Evolutionary conservation across 2,797 vertebrate genomes (phyloP).

Genomic region (Limosa lapponica): DNA sequence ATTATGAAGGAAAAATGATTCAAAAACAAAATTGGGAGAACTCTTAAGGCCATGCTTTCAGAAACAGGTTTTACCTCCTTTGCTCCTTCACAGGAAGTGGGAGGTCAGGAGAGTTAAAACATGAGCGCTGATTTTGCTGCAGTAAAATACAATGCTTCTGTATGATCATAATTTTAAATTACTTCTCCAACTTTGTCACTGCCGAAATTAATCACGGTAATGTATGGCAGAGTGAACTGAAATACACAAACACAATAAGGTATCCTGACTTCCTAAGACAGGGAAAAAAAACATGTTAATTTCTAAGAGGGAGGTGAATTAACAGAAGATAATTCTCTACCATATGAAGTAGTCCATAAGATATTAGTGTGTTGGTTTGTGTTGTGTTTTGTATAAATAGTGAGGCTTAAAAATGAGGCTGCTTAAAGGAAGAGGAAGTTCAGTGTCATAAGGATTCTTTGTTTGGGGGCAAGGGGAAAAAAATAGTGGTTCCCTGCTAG

Average conservation of each 20-base stretch:
- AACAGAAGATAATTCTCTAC: not conserved
- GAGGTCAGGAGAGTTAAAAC: not conserved
- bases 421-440: not conserved
- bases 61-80: not conserved
- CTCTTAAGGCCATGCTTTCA: not conserved
- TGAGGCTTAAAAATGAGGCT: not conserved
- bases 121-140: not conserved
- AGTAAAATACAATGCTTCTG: not conserved
- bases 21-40: not conserved
- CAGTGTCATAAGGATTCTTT: not conserved
- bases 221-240: not conserved
- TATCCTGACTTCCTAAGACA: not conserved
- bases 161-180: not conserved
- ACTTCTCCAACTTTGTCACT: slow-evolving; percentile 12
- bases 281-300: not conserved
- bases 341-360: not conserved
- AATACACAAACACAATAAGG: not conserved
- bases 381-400: not conserved
- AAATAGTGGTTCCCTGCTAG: not conserved
- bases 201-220: not conserved
- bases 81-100: not conserved
- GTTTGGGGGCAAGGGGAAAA: not conserved
- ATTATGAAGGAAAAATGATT: not conserved
- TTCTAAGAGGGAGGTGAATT: not conserved
- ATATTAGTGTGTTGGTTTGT: not conserved